Evolutionary conservation across 2,113 vertebrate species (phyloP).

Genomic region (Cryptotis parvus): DNA sequence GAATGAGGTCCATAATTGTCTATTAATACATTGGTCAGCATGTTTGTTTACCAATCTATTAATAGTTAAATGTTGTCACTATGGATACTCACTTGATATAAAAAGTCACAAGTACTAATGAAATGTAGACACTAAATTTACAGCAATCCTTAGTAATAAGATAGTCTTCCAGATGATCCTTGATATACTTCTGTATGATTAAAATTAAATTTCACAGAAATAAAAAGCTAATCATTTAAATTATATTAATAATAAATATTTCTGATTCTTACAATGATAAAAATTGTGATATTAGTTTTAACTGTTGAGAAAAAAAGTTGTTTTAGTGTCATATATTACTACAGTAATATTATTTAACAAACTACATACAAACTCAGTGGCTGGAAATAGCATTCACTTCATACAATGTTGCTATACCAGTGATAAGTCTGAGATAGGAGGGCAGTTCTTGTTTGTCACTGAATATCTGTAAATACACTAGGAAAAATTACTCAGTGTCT

Average conservation of each 20-base stretch:
- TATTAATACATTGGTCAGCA: too few relatives aligned
- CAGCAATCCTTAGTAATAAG: background rate
- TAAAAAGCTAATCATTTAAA: background rate
- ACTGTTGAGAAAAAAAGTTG: background rate
- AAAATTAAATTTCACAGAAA: background rate
- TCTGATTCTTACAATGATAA: background rate
- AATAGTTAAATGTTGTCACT: background rate
- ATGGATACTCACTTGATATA: background rate
- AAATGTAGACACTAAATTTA: background rate
- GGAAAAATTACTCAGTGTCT: accelerated
- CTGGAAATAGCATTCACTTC: background rate
- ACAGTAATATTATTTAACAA: background rate
- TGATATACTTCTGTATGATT: background rate
- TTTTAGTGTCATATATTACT: background rate
- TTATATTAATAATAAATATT: background rate
- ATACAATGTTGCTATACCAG: background rate
- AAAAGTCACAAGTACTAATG: background rate
- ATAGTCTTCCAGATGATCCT: background rate
- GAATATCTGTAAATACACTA: background rate
- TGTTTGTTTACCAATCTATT: background rate
- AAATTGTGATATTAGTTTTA: background rate
- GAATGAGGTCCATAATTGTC: too few relatives aligned
- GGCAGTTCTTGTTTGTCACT: accelerated
- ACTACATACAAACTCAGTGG: background rate
- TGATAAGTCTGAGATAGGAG: background rate